These are phyloP conservation scores for Priocnemis perturbator DNA, from an alignment of 2,888 invertebrate genomes.

Conservation along the genomic window DNA sequence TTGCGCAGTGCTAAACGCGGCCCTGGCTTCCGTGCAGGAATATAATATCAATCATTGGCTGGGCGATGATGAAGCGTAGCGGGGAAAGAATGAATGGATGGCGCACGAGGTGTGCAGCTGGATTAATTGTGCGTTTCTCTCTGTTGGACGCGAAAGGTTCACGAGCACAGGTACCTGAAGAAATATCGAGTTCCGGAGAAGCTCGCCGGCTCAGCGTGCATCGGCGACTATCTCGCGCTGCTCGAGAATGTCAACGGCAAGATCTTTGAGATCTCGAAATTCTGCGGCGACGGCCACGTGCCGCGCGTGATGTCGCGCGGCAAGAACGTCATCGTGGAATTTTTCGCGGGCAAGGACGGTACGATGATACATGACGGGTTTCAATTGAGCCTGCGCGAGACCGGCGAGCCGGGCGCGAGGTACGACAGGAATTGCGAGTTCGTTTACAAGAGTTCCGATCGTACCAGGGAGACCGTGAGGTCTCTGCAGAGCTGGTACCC, in stretches of 20 bases:
- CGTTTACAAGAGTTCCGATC: slow-evolving; percentile 57
- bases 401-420: slow-evolving; percentile 33
- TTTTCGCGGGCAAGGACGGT: slow-evolving; percentile 63
- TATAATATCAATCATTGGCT: no score
- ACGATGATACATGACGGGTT: slow-evolving; percentile 68
- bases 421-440: slow-evolving; percentile 59
- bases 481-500: slow-evolving; percentile 65
- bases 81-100: no score
- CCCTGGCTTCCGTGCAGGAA: no score
- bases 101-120: no score
- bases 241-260: slow-evolving; percentile 63
- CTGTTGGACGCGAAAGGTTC: no score
- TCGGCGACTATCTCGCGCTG: slow-evolving; percentile 63
- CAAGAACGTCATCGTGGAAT: slow-evolving; percentile 62
- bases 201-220: slow-evolving; percentile 52
- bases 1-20: no score
- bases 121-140: background rate
- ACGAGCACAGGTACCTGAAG: slow-evolving; percentile 34
- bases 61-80: no score
- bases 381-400: slow-evolving; percentile 64
- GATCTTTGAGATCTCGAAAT: slow-evolving; percentile 62
- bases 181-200: slow-evolving; percentile 47
- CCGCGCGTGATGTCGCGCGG: slow-evolving; percentile 65
- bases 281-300: slow-evolving; percentile 64
- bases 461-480: slow-evolving; percentile 55